Base-by-base conservation (phyloP, 2,113 vertebrate species). In the Ophthalmolycus amberensis region DNA sequence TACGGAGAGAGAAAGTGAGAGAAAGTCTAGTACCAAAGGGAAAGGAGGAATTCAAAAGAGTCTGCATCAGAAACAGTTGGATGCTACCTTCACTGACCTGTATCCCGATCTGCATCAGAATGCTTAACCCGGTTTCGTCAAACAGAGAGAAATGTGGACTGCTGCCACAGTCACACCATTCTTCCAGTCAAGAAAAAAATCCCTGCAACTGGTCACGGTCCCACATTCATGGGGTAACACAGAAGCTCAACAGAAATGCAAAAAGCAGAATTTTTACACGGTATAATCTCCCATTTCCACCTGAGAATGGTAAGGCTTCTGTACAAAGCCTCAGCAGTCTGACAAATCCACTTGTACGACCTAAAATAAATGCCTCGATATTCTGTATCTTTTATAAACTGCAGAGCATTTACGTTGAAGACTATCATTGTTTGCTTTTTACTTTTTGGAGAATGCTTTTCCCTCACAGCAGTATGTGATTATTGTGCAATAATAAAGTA, bases 251-350 rank as follows among this genome's bases (percentile, higher is more conserved):
- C 40, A 52, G n/a, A 67, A 79, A 81, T 74, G 54, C 72, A 80
- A 77, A 56, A 85, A 59, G 56, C 78, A 14, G 75, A 67, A 52
- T 69, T 79, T 77, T 38, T 16, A 62, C 59, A 52, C 50, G 37
- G 27, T 75, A 11, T 83, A 82, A 90, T 90, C 86, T 88, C 48
- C 54, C 58, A 71, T 91, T 85, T 85, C 84, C 78, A 88, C 88
- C 86, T 84, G 82, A 87, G 77, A 91, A 87, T 59, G 42, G 64
- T 82, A 69, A 82, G 88, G 88, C 79, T 88, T 65, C 58, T 54
- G 22, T 64, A 59, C 73, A 85, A 85, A 88, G 77, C 80, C 69
- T 9, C 3, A 58, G 75, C 80, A 75, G 71, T 80, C 78, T 77
- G 80, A 84, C 80, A 79, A 87, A 93, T 89, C 85, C 87, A 82